Conservation (phyloP, 2,797 vertebrate genomes). For the Decapterus maruadsi region DNA sequence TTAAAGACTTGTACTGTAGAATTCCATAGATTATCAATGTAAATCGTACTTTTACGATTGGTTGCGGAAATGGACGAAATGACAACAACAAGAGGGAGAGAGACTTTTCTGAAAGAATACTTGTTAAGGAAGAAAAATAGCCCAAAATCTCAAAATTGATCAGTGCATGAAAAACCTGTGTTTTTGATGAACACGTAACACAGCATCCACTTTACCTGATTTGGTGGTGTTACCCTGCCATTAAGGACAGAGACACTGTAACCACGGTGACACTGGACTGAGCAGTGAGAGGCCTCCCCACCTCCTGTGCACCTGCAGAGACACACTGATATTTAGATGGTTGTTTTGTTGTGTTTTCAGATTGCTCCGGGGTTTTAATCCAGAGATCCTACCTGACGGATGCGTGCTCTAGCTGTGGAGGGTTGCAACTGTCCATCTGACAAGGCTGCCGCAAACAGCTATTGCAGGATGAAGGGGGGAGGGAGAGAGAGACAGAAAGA, state of each 20-base stretch:
- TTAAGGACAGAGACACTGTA: constrained; percentile 81
- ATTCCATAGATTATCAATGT: too few species aligned
- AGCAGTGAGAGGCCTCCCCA: constrained; percentile 82
- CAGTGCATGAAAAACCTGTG: too few species aligned
- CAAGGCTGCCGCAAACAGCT: constrained; percentile 84
- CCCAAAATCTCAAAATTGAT: too few species aligned
- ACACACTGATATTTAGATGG: constrained; percentile 53
- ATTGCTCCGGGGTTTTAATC: not conserved
- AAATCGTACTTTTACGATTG: too few species aligned
- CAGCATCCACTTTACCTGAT: constrained; percentile 74
- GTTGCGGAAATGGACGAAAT: too few species aligned
- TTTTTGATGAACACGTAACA: constrained; percentile 1
- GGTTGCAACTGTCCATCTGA: constrained; percentile 79
- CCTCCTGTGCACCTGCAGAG: constrained; percentile 84
- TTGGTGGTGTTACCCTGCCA: constrained; percentile 65
- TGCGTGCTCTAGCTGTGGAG: constrained; percentile 81
- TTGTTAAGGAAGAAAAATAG: too few species aligned
- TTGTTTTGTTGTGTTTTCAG: constrained; percentile 18
- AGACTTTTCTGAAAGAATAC: too few species aligned
- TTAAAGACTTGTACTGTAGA: too few species aligned
- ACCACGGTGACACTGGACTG: constrained; percentile 87
- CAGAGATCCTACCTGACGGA: constrained; percentile 77
- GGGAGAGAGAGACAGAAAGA: constrained; percentile 4
- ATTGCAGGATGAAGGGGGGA: constrained; percentile 35
- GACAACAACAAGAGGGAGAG: too few species aligned